Evolutionary conservation across 2,888 invertebrate genomes (phyloP), one percentile per base, ranked within the genome.

Genomic region (Mamestra brassicae): DNA sequence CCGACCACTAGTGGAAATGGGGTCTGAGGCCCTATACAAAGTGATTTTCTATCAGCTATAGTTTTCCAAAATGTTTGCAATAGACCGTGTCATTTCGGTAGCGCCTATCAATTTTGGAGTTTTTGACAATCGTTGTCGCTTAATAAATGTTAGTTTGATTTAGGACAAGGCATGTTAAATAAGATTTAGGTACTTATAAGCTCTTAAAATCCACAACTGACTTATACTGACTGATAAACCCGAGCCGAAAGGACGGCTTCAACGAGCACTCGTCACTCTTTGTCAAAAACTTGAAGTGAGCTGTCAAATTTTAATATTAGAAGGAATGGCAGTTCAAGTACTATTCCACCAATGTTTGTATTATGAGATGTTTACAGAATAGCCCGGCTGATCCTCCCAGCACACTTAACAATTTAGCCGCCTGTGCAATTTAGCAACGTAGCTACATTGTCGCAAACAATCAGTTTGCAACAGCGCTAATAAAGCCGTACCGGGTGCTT

Each of bases 381-480:
- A 47, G 13, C 13, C 47, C 13, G 2, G 6, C 42, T 13, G 61
- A 45, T 50, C 8, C 10, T 78, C 26, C 58, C 45, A 60, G 55
- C 4, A 47, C 50, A 83, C 64, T 45, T n/a, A 64, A 36, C 52
- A 47, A 26, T 68, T 82, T 68, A 34, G 50, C 67, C 26, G 26
- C 0, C 2, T 17, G 67, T 80, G 78, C 71, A 80, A 87, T 83
- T 26, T 66, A 70, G 65, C 60, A 87, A 85, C 80, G 80, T 84
- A 87, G 82, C 85, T 88, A 88, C 86, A 87, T 86, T 87, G 87
- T 86, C 83, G 72, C 85, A 82, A 88, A 86, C 83, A 78, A 83
- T 83, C 83, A 83, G 84, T 88, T 90, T 79, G 80, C 81, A 69
- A 81, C 81, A 85, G 81, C 81, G 78, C 83, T 89, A 87, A 89